Evolutionary conservation across 2,797 vertebrate species (phyloP).

Genomic region (Megalops cyprinoides): DNA sequence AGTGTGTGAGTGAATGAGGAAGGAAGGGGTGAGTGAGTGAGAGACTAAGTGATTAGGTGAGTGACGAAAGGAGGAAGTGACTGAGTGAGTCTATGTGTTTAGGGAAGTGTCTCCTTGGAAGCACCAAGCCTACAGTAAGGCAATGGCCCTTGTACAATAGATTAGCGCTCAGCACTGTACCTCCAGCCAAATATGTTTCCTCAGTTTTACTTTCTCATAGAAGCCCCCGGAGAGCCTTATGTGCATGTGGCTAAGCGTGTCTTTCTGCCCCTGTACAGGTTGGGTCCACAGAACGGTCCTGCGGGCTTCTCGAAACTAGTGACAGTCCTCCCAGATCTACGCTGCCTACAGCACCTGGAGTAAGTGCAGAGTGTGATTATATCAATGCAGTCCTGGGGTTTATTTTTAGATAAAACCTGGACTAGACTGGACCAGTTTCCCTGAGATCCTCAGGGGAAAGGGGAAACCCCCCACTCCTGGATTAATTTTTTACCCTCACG

Average conservation of each 20-base stretch:
- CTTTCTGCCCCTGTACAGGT: constrained; percentile 65
- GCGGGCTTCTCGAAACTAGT: constrained; percentile 77
- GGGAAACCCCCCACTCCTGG: neutral
- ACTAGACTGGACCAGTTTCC: no score
- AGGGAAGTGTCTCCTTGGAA: no score
- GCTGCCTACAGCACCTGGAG: constrained; percentile 87
- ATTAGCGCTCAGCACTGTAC: neutral
- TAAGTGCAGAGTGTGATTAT: constrained; percentile 66
- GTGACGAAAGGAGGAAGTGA: neutral
- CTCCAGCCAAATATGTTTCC: neutral
- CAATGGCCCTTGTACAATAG: no score
- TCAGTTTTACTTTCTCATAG: no score
- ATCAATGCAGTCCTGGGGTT: no score
- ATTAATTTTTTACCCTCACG: neutral
- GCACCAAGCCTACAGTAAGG: no score
- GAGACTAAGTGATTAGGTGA: neutral
- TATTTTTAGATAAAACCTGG: neutral
- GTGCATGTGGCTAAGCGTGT: neutral
- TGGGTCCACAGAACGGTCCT: constrained; percentile 78
- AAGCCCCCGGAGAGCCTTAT: no score
- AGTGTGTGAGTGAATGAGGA: neutral
- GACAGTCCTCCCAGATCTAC: constrained; percentile 79
- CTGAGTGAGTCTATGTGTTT: neutral
- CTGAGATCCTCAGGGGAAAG: neutral
- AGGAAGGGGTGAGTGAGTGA: neutral